These are phyloP conservation scores for Torymus tubicola DNA, from an alignment of 2,888 invertebrate genomes.

Conservation along the genomic window DNA sequence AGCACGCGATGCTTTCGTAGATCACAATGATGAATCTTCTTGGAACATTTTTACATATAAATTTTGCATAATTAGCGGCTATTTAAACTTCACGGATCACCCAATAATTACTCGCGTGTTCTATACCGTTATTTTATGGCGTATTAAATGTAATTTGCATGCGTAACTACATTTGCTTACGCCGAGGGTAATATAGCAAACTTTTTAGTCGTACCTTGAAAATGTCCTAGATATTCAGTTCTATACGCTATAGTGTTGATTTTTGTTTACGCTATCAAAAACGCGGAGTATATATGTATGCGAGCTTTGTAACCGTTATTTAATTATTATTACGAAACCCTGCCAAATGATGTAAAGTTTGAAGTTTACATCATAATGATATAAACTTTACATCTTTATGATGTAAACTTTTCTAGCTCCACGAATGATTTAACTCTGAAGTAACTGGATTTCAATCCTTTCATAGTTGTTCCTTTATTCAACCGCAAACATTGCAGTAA, in stretches of 20 bases:
- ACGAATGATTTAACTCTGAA: slow-evolving; percentile 17
- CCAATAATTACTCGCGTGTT: too few species aligned
- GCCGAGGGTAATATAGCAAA: too few species aligned
- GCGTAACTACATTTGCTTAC: too few species aligned
- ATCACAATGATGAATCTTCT: neutral
- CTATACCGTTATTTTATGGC: too few species aligned
- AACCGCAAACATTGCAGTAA: neutral
- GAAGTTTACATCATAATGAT: slow-evolving; percentile 9
- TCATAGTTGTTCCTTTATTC: neutral
- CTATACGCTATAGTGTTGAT: too few species aligned
- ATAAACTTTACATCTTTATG: slow-evolving; percentile 18
- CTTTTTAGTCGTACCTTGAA: neutral
- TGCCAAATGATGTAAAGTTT: neutral
- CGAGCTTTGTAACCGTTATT: neutral
- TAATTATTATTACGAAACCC: neutral
- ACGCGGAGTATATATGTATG: too few species aligned
- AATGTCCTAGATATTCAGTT: too few species aligned
- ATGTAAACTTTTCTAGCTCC: slow-evolving; percentile 11
- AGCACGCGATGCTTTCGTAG: too few species aligned
- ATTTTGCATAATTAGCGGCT: neutral
- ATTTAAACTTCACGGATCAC: too few species aligned
- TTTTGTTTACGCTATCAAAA: too few species aligned
- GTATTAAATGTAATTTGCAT: too few species aligned
- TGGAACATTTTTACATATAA: neutral
- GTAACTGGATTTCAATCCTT: neutral